Conservation (phyloP, 1,140 invertebrate species). For the Hyles vespertilio region DNA sequence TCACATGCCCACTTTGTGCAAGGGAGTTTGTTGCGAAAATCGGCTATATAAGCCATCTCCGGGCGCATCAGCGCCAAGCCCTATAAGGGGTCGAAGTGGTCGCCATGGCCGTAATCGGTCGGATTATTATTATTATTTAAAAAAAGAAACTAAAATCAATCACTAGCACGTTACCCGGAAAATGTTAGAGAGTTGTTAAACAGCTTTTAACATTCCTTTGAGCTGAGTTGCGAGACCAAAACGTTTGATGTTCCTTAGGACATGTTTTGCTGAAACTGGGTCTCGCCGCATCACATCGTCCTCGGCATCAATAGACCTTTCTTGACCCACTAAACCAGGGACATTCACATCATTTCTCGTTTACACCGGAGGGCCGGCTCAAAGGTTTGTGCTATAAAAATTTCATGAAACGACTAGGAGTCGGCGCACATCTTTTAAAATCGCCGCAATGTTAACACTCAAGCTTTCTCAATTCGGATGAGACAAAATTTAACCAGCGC, state of each 20-base stretch:
- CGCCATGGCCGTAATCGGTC: no score
- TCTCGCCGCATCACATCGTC: conserved; percentile 19
- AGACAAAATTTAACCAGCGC: conserved; percentile 17
- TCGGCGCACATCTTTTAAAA: conserved; percentile 33
- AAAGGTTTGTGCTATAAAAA: conserved; percentile 34
- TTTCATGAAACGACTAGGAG: conserved; percentile 33
- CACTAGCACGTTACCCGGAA: no score
- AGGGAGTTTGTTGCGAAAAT: no score
- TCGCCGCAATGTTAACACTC: conserved; percentile 32
- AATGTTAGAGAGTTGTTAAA: background rate
- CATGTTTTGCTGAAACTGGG: conserved; percentile 23
- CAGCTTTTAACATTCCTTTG: conserved; percentile 4
- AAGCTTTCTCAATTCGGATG: conserved; percentile 12
- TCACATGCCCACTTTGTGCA: no score
- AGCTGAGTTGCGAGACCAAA: conserved; percentile 2
- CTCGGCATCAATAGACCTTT: conserved; percentile 32
- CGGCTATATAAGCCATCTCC: no score
- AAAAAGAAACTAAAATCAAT: no score
- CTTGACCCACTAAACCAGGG: conserved; percentile 37
- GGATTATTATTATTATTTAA: no score
- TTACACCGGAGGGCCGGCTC: conserved; percentile 29
- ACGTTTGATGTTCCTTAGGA: conserved; percentile 20
- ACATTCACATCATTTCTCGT: conserved; percentile 41
- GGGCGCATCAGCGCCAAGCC: no score
- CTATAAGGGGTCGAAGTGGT: no score